Base-by-base conservation (phyloP, 2,797 vertebrate genomes). In the Gymnopithys bicolor region DNA sequence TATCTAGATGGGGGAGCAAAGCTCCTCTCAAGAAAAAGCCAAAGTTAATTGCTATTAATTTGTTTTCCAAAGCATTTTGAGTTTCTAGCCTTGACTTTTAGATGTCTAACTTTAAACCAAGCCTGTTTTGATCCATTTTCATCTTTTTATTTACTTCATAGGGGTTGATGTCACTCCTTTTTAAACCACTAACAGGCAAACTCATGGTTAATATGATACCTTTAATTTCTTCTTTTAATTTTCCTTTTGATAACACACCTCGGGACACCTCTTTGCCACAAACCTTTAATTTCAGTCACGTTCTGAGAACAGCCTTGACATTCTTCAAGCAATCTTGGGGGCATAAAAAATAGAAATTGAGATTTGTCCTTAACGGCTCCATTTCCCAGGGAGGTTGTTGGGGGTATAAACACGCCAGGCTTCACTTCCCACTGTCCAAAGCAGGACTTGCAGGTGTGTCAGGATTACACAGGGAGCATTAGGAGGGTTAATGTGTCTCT, bases 281-380 rank as follows among this genome's bases (percentile, higher is more conserved):
- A 68, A 67, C 25, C 52, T 14, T 77, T 75, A 35, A 75, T 75
- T 82, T 79, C 49, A 46, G 39, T 87, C 58, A 7, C 22, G 21
- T 62, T 56, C 70, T n/a, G 22, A 82, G n/a, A 46, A 25, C 64
- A 78, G 19, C 77, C 39, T 86, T 74, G 37, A 5, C 32, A 49
- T 78, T 67, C 73, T 33, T 76, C 49, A n/a, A 84, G 39, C 41
- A 33, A 7, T 76, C 73, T 66, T 19, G 32, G 27, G 25, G 28
- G 32, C 84, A 93, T 73, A 89, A 93, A 85, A 71, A 91, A 88
- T 28, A 52, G 86, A 70, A 77, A 73, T 82, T 30, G 52, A 58
- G 52, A 27, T 77, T 90, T 95, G 27, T 52, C 86, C 49, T 93
- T 93, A 96, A 97, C 81, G 39, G 53, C 55, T 93, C 86, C 69